phyloP scores from a whole-genome alignment of 2,113 vertebrate genomes.

The Picathartes gymnocephalus region DNA sequence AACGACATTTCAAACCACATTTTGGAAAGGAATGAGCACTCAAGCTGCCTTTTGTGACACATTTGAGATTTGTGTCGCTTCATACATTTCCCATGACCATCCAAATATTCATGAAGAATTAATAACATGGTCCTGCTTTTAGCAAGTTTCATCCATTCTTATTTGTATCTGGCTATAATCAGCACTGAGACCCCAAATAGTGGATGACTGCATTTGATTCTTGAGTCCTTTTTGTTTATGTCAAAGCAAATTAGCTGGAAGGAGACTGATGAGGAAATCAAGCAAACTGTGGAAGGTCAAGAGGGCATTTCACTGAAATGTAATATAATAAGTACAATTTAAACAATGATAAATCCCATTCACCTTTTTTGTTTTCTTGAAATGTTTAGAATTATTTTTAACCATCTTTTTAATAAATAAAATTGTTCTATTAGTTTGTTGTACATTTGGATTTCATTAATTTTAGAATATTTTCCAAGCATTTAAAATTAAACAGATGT shows the following conservation, averaged over 20 bases:
- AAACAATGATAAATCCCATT: conserved; percentile 59
- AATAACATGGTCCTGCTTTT: conserved; percentile 51
- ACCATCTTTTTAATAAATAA: conserved; percentile 65
- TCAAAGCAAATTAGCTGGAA: conserved; percentile 63
- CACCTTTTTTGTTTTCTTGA: conserved; percentile 63
- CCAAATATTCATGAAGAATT: conserved; percentile 60
- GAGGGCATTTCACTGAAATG: conserved; percentile 57
- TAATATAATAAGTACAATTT: conserved; percentile 65
- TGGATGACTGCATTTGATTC: conserved; percentile 45
- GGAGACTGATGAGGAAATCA: conserved; percentile 57
- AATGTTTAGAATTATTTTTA: conserved; percentile 68
- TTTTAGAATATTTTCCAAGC: conserved; percentile 70
- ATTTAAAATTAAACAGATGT: conserved; percentile 79
- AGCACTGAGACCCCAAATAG: conserved; percentile 33
- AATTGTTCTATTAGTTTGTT: conserved; percentile 67
- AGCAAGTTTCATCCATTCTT: conserved; percentile 58
- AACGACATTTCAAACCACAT: not conserved
- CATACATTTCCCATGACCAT: conserved; percentile 50
- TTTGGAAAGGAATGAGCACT: not conserved
- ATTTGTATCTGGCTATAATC: conserved; percentile 62
- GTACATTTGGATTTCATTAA: conserved; percentile 75
- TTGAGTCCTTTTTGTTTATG: conserved; percentile 47
- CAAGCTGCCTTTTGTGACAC: not conserved
- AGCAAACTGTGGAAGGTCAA: conserved; percentile 55
- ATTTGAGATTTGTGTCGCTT: conserved; percentile 5